Percentiles rank a stretch among this genome's conserved stretches.
These are phyloP conservation scores for Melanaphis sacchari DNA, from an alignment of 1,140 invertebrate species.

Conservation along the genomic window DNA sequence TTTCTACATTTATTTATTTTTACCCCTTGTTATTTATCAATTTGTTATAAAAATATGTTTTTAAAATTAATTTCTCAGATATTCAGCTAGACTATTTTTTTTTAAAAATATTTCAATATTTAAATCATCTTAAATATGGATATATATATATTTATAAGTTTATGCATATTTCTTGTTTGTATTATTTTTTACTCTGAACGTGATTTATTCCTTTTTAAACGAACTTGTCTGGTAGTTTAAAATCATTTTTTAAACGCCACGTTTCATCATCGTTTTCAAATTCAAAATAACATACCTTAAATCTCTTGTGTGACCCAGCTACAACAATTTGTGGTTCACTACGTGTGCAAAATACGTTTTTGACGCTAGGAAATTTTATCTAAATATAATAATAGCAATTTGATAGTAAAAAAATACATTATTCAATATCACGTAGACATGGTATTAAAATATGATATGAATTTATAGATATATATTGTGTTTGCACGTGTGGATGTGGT, in stretches of 20 bases:
- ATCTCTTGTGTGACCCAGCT: neutral
- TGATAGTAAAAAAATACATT: neutral
- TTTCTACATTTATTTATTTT: neutral
- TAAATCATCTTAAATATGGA: neutral
- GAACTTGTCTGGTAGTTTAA: neutral
- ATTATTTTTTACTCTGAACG: neutral
- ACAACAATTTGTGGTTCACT: neutral
- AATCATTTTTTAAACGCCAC: neutral
- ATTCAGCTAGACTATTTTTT: neutral
- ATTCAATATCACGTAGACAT: neutral
- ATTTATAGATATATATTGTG: neutral
- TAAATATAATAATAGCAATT: neutral
- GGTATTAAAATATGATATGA: neutral
- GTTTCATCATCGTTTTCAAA: neutral
- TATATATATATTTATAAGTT: neutral
- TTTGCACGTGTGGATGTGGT: neutral
- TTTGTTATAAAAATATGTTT: neutral
- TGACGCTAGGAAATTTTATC: neutral
- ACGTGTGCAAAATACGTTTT: neutral
- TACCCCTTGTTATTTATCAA: neutral
- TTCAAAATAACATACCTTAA: conserved; percentile 4
- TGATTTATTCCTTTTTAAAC: conserved; percentile 21
- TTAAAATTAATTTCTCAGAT: neutral
- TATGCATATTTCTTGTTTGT: neutral
- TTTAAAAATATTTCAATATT: conserved; percentile 6